Conservation (phyloP, 2,113 vertebrate species). For the Monarcha castaneiventris region DNA sequence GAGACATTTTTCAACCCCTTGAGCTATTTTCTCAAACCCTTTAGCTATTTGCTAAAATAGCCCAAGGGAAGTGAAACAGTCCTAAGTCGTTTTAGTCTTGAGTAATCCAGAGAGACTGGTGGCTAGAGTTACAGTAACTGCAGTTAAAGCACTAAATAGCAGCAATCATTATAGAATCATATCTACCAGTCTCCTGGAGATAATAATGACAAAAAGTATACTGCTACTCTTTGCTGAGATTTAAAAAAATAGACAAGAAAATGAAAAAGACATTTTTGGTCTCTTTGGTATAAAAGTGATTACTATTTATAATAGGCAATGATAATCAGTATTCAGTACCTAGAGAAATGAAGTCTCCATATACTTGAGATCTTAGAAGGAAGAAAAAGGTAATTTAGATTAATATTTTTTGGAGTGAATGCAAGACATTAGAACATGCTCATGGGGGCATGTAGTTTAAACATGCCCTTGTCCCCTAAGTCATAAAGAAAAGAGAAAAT, state of each 20-base stretch:
- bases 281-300: background rate
- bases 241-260: background rate
- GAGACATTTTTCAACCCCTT: background rate
- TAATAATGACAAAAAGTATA: background rate
- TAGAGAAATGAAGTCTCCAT: background rate
- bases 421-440: background rate
- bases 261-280: background rate
- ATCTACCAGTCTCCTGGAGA: background rate
- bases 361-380: background rate
- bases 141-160: background rate
- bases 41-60: conserved; percentile 17
- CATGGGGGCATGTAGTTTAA: background rate
- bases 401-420: background rate
- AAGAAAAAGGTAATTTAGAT: background rate
- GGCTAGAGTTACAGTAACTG: background rate
- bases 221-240: background rate
- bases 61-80: background rate
- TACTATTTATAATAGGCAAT: background rate
- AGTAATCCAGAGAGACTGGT: background rate
- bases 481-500: background rate
- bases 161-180: background rate
- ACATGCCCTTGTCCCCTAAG: background rate
- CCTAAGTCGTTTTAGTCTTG: background rate
- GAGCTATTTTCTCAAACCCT: conserved; percentile 9
- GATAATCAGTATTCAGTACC: background rate